phyloP scores from a whole-genome alignment of 2,113 vertebrate genomes.

The Ophiodon elongatus region DNA sequence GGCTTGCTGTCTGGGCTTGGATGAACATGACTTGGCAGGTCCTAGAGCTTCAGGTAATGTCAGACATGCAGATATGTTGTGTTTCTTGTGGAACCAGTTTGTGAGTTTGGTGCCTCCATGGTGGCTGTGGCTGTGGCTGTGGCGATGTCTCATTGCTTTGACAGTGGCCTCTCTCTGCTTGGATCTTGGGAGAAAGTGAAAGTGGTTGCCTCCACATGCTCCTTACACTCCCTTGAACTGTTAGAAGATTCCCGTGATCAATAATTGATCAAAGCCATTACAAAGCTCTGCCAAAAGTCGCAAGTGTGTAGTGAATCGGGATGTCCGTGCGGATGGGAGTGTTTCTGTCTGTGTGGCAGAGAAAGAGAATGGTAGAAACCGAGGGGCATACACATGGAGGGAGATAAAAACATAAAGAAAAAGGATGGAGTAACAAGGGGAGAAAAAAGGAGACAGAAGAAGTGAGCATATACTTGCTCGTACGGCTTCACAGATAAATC shows the following conservation, averaged over 20 bases:
- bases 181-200: constrained; percentile 43
- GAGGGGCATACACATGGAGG: constrained; percentile 4
- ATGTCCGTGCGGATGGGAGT: constrained; percentile 15
- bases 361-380: constrained; percentile 6
- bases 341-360: constrained; percentile 22
- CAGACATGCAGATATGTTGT: constrained; percentile 34
- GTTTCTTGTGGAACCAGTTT: constrained; percentile 15
- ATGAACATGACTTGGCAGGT: constrained; percentile 64
- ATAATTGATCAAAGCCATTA: constrained; percentile 81
- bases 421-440: not conserved
- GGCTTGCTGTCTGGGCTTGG: constrained; percentile 52
- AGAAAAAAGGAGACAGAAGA: constrained; percentile 1
- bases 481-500: constrained; percentile 1
- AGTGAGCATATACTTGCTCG: not conserved
- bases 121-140: not conserved
- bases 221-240: constrained; percentile 61
- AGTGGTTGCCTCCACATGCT: constrained; percentile 50
- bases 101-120: not conserved
- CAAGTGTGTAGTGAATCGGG: constrained; percentile 41
- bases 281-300: constrained; percentile 61
- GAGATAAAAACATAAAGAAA: not conserved
- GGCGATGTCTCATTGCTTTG: not conserved
- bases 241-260: constrained; percentile 73
- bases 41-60: constrained; percentile 54
- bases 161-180: constrained; percentile 2